A percentile compares a stretch with the other conserved stretches of the same genome.
Conservation (phyloP, 1,140 invertebrate genomes). For the Ectropis grisescens region DNA sequence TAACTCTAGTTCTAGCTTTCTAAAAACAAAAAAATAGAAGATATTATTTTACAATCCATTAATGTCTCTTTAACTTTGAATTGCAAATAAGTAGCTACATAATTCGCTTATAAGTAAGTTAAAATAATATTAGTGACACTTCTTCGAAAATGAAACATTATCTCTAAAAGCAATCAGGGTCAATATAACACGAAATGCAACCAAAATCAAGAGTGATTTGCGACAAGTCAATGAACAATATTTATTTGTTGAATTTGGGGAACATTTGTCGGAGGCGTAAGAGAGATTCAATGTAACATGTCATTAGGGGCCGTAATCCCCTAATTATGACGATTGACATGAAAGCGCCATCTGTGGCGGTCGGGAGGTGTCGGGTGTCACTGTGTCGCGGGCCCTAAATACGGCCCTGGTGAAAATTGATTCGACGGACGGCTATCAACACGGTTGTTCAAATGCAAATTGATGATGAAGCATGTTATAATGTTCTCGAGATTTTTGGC, state of each 20-base stretch:
- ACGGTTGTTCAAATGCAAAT: not conserved
- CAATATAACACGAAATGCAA: too few relatives aligned
- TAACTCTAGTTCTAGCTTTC: too few relatives aligned
- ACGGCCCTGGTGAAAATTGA: conserved; percentile 16
- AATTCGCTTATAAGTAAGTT: too few relatives aligned
- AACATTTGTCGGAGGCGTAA: conserved; percentile 60
- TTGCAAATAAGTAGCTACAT: too few relatives aligned
- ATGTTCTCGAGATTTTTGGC: not conserved
- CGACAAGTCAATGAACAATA: conserved; percentile 48
- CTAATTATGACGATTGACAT: conserved; percentile 68
- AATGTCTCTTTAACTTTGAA: too few relatives aligned
- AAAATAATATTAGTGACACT: too few relatives aligned
- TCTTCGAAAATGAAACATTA: too few relatives aligned
- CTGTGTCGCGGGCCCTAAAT: conserved; percentile 10
- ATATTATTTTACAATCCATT: too few relatives aligned
- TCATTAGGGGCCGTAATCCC: conserved; percentile 61
- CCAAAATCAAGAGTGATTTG: conserved; percentile 12
- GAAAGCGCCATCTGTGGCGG: conserved; percentile 62
- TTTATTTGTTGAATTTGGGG: conserved; percentile 35
- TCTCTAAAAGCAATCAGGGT: too few relatives aligned
- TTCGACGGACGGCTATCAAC: conserved; percentile 1
- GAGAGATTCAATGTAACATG: conserved; percentile 60
- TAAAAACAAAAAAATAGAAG: too few relatives aligned
- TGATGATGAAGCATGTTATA: not conserved
- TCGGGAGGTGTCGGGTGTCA: conserved; percentile 52